Conservation (phyloP, 2,797 vertebrate species). For the Xenentodon cancila region DNA sequence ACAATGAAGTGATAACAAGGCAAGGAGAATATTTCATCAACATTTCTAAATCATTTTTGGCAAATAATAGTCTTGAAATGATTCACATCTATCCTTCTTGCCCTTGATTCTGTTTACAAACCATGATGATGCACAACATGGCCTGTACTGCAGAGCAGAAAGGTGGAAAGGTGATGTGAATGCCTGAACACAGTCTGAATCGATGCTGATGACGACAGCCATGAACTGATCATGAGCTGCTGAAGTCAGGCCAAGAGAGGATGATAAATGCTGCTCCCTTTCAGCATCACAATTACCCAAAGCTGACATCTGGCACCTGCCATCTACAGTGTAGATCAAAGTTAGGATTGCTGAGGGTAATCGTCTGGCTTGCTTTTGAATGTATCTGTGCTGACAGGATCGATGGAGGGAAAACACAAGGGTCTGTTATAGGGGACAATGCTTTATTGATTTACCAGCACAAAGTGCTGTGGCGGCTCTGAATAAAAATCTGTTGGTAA, state of each 20-base stretch:
- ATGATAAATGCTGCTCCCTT: slow-evolving; percentile 63
- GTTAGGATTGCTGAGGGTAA: slow-evolving; percentile 71
- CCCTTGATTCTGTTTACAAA: slow-evolving; percentile 16
- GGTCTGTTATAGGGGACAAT: slow-evolving; percentile 81
- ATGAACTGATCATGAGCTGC: slow-evolving; percentile 31
- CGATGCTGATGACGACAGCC: slow-evolving; percentile 24
- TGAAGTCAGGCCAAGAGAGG: slow-evolving; percentile 39
- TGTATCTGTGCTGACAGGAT: slow-evolving; percentile 78
- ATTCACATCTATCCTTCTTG: slow-evolving; percentile 12
- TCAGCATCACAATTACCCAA: slow-evolving; percentile 74
- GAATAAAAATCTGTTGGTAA: slow-evolving; percentile 70
- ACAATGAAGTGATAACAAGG: slow-evolving; percentile 39
- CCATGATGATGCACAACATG: slow-evolving; percentile 1
- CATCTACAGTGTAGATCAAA: slow-evolving; percentile 72
- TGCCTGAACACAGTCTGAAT: slow-evolving; percentile 17
- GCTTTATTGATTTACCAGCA: slow-evolving; percentile 77
- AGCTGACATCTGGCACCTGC: slow-evolving; percentile 78
- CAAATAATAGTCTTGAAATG: slow-evolving; percentile 38
- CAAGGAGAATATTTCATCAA: slow-evolving; percentile 29
- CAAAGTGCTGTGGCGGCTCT: slow-evolving; percentile 66
- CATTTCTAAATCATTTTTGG: slow-evolving; percentile 21
- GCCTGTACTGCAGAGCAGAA: slow-evolving; percentile 1
- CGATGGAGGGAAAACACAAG: slow-evolving; percentile 79
- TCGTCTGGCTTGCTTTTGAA: slow-evolving; percentile 70
- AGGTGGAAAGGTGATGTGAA: slow-evolving; percentile 26